Base-by-base conservation (phyloP, 2,797 vertebrate genomes). In the Ispidina picta region DNA sequence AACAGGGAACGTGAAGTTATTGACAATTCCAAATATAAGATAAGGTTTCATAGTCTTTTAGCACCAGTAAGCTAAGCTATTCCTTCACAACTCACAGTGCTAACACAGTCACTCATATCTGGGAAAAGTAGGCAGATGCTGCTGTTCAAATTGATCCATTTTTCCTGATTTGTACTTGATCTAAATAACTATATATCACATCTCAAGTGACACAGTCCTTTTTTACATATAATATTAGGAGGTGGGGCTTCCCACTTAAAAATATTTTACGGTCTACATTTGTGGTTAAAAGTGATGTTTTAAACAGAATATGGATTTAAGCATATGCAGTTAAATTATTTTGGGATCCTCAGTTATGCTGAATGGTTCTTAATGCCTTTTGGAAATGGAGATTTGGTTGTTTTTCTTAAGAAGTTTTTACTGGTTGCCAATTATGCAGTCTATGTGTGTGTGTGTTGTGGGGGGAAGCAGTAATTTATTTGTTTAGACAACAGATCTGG, bases 401-500 rank as follows among this genome's bases (percentile, higher is more conserved):
- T 29, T 29, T 51, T n/a, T 77, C 20, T 89, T 14, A 37, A 71
- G 41, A 70, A 63, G 9, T 9, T 78, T 76, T 78, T 70, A 63
- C 44, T 63, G 63, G 41, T 15, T 76, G 12, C 19, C 51, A 28
- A 10, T 92, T 83, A 28, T 21, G 62, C 26, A 64, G 43, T 43
- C 9, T 59, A 29, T 48, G 23, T 21, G 19, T 16, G 9, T 9
- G 9, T 3, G 12, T 8, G 37, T 39, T 39, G 37, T 14, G 37
- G 37, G 37, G 3, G 0, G 0, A 65, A 22, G 2, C 12, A 43
- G 12, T 26, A 19, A 19, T 63, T 58, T 23, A 4, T 58, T 12
- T 23, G 14, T 22, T 60, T 58, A 73, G n/a, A 56, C 35, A 72
- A 68, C 2, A 2, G 25, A 9, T 46, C 26, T 14, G 6, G 62